Percentiles rank a stretch among this genome's conserved stretches.
These are phyloP conservation scores for Sclerurus mexicanus DNA, from an alignment of 2,113 vertebrate genomes.

Conservation along the genomic window DNA sequence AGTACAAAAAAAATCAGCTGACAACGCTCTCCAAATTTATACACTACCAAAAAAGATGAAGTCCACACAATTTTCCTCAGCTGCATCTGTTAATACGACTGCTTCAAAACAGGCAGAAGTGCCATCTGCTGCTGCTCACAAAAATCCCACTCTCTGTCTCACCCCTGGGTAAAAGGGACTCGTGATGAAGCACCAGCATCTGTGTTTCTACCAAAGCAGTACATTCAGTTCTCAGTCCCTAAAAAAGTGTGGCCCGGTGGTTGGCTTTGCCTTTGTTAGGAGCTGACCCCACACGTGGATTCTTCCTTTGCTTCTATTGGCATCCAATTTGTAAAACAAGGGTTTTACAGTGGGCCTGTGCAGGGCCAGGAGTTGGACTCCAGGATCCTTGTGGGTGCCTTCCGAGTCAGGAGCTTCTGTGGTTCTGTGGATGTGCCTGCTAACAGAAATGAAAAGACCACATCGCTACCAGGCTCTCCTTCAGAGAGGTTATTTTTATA, in stretches of 20 bases:
- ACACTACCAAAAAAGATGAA: background rate
- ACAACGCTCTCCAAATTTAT: background rate
- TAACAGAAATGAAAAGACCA: background rate
- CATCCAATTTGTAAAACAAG: background rate
- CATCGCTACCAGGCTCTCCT: background rate
- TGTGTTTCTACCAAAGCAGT: constrained; percentile 7
- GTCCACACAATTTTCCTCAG: background rate
- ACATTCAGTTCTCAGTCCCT: background rate
- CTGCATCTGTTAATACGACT: background rate
- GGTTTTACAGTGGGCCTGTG: background rate
- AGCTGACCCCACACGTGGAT: background rate
- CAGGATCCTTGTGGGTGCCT: background rate
- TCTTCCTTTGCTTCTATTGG: background rate
- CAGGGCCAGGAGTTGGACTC: background rate
- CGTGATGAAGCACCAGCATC: background rate
- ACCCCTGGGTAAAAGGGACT: background rate
- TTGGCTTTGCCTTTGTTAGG: background rate
- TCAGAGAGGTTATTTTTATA: background rate
- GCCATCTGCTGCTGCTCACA: constrained; percentile 17
- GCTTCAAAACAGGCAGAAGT: constrained; percentile 4
- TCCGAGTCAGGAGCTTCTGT: background rate
- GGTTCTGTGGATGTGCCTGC: background rate
- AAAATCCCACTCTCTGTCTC: background rate
- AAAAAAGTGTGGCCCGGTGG: background rate
- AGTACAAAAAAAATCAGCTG: background rate